Conservation (phyloP, 2,888 invertebrate genomes). For the Rotaria socialis region DNA sequence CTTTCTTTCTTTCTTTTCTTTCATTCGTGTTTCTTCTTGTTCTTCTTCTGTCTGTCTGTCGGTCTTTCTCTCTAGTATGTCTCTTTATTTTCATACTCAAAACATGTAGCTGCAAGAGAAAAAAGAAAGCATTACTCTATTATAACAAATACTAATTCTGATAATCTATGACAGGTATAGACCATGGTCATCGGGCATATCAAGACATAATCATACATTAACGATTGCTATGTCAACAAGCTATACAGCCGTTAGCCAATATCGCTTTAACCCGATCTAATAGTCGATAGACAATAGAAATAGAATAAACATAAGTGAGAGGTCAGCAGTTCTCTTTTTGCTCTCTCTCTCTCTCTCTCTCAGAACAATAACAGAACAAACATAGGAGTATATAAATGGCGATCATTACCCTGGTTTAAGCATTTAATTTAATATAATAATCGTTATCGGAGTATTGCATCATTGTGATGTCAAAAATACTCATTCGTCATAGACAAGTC, state of each 20-base stretch:
- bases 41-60: no score
- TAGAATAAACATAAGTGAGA: neutral
- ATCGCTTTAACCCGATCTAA: neutral
- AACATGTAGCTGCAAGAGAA: neutral
- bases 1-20: neutral
- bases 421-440: neutral
- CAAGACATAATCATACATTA: constrained; percentile 19
- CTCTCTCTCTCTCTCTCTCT: neutral
- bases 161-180: constrained; percentile 25
- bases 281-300: neutral
- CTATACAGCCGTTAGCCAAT: neutral
- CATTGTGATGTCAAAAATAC: neutral
- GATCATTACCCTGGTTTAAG: neutral
- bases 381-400: neutral
- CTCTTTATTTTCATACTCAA: neutral
- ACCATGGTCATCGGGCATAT: neutral
- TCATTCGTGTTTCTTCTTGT: no score
- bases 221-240: neutral
- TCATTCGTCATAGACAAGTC: neutral
- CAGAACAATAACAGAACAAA: neutral
- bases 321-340: neutral
- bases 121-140: neutral
- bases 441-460: neutral
- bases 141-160: constrained; percentile 19
- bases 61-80: neutral